Base-by-base conservation (phyloP, 2,113 vertebrate genomes). In the Casuarius casuarius region DNA sequence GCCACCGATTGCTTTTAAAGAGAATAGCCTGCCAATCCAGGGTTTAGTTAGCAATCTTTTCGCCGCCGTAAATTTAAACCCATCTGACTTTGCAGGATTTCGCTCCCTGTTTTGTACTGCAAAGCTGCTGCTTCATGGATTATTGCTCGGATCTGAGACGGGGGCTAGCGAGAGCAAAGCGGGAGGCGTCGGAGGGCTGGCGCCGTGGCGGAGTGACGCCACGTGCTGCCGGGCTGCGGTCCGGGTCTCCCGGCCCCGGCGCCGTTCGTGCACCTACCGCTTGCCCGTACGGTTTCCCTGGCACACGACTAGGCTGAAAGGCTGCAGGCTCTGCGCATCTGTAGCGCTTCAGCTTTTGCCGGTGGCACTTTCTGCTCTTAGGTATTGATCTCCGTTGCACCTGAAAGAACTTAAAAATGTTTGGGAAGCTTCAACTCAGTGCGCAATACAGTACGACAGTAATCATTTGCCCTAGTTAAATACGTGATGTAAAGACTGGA, bases 391-490 rank as follows among this genome's bases (percentile, higher is more conserved):
- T 86, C 70, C 87, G 25, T 85, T 80, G 56, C 7, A 73, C 62
- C 90, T 93, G 70, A 29, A 75, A 56, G 68, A 92, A 82, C 67
- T 78, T 54, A 40, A 76, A 15, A 51, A 61, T n/a, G 51, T 85
- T 58, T 26, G 31, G 63, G 75, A 89, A 66, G 80, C 74, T 75
- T 86, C 83, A 35, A 82, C 78, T 95, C 72, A 65, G 79, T 87
- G 76, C 42, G 18, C 66, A 73, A 35, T 28, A 26, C 0, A 6
- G 46, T 72, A 93, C 84, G 10, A 4, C 46, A 70, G 38, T n/a
- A 25, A n/a, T 92, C 54, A 9, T 90, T 95, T 79, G 56, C 80
- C 78, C 92, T 85, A 46, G 73, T 93, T 94, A 87, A 84, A 66
- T 65, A 70, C 8, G 71, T 82, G 88, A 58, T 92, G 62, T 88